Base-by-base conservation (phyloP, 2,797 vertebrate species). In the Malurus splendens region DNA sequence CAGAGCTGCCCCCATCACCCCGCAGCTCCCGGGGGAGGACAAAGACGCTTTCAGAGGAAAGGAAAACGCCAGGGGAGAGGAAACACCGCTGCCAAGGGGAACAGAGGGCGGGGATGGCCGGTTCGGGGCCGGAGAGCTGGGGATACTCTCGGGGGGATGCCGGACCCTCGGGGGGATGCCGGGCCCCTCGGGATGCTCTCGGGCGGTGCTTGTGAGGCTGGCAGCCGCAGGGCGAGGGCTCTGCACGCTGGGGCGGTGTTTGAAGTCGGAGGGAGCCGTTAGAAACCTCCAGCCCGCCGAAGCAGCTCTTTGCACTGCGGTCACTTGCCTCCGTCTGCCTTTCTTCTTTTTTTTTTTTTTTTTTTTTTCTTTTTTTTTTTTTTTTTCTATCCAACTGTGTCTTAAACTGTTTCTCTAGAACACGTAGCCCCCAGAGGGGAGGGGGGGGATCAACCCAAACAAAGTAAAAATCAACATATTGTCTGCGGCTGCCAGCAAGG, bases 391-490 rank as follows among this genome's bases (percentile, higher is more conserved):
- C 61, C 77, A 68, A 89, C 25, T 82, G 64, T 50, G 44, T 82
- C 91, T 97, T 92, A 94, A 96, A 94, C 95, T 94, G 90, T 86
- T 93, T 84, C 93, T 94, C 55, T 76, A 84, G 73, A 92, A 82
- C 82, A 52, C 39, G 6, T 45, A 38, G 71, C 60, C 55, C 66
- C 41, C 56, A 38, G 52, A 90, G 54, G 38, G 77, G 38, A 48
- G 36, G 54, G 55, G 10, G 47, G 41, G 30, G 28, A 33, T 27
- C 55, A 79, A 76, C 92, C 83, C 91, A 90, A 93, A 91, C 89
- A 90, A 82, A 86, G 88, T 88, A 14, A 80, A 95, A 90, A 96
- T 86, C 93, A 89, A 68, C 66, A 87, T n/a, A 72, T 27, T 82
- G 65, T 61, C 91, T 93, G 54, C 0, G 56, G 74, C 94, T 95